These are phyloP conservation scores for Papilio elwesi DNA, from an alignment of 2,888 invertebrate genomes.

Conservation along the genomic window DNA sequence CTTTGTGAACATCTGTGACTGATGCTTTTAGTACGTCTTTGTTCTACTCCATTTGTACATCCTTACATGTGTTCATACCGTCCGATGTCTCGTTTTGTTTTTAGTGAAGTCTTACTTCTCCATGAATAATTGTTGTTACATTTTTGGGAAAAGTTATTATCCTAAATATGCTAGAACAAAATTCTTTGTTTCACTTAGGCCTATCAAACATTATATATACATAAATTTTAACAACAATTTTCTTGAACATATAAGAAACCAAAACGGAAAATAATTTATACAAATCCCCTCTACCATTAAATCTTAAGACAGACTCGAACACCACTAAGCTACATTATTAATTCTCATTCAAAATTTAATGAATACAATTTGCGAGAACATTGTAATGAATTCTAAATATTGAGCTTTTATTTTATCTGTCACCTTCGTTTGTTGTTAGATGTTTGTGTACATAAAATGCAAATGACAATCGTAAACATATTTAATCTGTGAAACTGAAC, in stretches of 20 bases:
- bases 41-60: conserved; percentile 33
- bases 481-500: conserved; percentile 17
- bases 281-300: not conserved
- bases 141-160: no score
- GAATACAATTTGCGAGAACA: not conserved
- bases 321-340: not conserved
- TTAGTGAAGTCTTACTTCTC: not conserved
- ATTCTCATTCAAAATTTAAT: not conserved
- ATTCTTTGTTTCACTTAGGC: no score
- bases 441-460: conserved; percentile 15
- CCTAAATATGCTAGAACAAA: no score
- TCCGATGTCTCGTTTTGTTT: conserved; percentile 3
- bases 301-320: not conserved
- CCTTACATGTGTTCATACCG: conserved; percentile 27
- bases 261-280: no score
- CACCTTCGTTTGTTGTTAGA: not conserved
- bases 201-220: no score
- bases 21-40: conserved; percentile 23
- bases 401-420: conserved; percentile 4
- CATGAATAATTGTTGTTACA: not conserved
- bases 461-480: conserved; percentile 1
- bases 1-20: conserved; percentile 34
- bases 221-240: no score
- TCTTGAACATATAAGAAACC: no score
- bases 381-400: conserved; percentile 14